phyloP scores from a whole-genome alignment of 2,797 vertebrate genomes.

The Leuciscus waleckii region DNA sequence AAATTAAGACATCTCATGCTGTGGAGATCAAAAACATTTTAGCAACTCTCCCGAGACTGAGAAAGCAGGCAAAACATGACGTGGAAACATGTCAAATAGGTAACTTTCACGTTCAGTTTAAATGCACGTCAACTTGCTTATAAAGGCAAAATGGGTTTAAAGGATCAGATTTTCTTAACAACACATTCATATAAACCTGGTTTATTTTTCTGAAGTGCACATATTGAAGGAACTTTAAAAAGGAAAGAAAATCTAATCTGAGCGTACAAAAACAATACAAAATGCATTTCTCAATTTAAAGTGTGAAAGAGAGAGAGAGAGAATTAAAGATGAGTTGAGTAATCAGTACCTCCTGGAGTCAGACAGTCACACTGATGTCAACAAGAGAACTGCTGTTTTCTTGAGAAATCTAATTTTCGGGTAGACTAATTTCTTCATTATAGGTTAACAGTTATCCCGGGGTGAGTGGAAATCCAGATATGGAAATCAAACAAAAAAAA shows the following conservation, averaged over 20 bases:
- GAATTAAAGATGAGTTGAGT: constrained; percentile 69
- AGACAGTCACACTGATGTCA: constrained; percentile 71
- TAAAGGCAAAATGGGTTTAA: background rate
- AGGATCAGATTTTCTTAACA: background rate
- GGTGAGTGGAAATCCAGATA: constrained; percentile 75
- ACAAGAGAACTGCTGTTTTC: constrained; percentile 65
- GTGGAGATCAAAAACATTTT: constrained; percentile 30
- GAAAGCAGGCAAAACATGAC: background rate
- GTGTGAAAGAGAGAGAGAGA: constrained; percentile 55
- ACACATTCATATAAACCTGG: background rate
- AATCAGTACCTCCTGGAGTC: constrained; percentile 64
- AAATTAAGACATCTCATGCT: constrained; percentile 53
- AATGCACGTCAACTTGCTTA: background rate
- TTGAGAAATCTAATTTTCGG: constrained; percentile 78
- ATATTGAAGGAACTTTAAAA: background rate
- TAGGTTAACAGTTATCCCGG: constrained; percentile 77
- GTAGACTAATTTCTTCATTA: constrained; percentile 81
- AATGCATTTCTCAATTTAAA: constrained; percentile 44
- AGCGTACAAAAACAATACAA: background rate
- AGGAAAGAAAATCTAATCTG: background rate
- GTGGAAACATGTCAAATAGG: background rate
- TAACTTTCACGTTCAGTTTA: constrained; percentile 4
- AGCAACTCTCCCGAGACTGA: constrained; percentile 10
- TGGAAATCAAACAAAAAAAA: constrained; percentile 62
- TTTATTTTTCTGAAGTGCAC: background rate